Conservation (phyloP, 2,888 invertebrate species). For the Periphyllus acericola region DNA sequence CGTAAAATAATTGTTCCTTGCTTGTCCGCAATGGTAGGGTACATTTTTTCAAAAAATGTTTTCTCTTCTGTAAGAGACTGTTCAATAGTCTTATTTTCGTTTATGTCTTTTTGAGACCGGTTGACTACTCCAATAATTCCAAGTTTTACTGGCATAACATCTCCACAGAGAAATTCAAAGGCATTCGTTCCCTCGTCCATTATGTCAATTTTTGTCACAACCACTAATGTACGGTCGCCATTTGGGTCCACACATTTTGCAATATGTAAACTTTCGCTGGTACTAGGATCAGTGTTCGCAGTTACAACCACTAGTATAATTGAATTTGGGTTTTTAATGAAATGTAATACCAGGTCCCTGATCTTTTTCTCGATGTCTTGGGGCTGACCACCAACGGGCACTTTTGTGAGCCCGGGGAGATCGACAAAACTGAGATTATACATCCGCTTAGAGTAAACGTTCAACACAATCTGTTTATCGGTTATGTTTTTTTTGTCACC, state of each 20-base stretch:
- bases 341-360: conserved; percentile 84
- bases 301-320: conserved; percentile 97
- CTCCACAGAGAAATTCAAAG: conserved; percentile 95
- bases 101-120: conserved; percentile 92
- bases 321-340: conserved; percentile 93
- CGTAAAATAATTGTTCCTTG: not conserved
- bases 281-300: conserved; percentile 99
- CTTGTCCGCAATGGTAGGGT: conserved; percentile 4
- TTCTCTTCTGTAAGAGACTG: not conserved
- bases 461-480: conserved; percentile 92
- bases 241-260: conserved; percentile 96
- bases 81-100: conserved; percentile 76
- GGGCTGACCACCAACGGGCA: conserved; percentile 98
- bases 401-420: conserved; percentile 74
- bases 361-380: conserved; percentile 96
- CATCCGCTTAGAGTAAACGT: conserved; percentile 83
- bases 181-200: conserved; percentile 99
- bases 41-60: not conserved
- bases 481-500: conserved; percentile 97
- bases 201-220: conserved; percentile 97
- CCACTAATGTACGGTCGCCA: conserved; percentile 95
- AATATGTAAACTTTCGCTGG: conserved; percentile 95
- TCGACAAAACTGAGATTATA: conserved; percentile 92
- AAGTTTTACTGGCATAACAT: conserved; percentile 97
- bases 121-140: conserved; percentile 98